Evolutionary conservation across 2,888 invertebrate genomes (phyloP), one percentile per base, ranked within the genome.

Genomic region (Brenthis ino): DNA sequence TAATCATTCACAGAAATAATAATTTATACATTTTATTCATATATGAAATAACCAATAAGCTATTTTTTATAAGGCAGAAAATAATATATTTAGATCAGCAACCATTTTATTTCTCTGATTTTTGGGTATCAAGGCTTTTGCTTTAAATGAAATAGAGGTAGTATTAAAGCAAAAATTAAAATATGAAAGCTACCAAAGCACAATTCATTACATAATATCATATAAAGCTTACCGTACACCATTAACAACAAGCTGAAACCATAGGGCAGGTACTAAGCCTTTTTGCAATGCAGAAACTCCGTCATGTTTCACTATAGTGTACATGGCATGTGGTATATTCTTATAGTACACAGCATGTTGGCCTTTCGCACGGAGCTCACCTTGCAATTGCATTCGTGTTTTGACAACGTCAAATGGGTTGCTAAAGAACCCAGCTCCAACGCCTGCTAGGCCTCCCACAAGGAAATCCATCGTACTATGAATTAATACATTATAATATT

Each of bases 351-450:
- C 88, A 0, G 90, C 89, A 76, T 94, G 94, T 70, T 93, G 88
- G 0, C 97, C 96, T 68, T 93, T 94, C 0, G 95, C 95, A 74
- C 94, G 92, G 14, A 97, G 87, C 85, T 97, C 96, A n/a, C 96
- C 96, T 89, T 98, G 98, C 16, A 98, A 92, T 84, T 98, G 98
- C 93, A 98, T 95, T 0, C 98, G 94, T 16, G 96, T 98, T 93
- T 98, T 98, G 50, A 98, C 88, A 8, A 98, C 98, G 82, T 98
- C 98, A 76, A 98, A 94, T 0, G 98, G 98, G 87, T 98, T 98
- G 72, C 97, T 97, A 81, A 98, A 96, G 80, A 96, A 93, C 11
- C 97, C 96, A 0, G 97, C 97, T 3, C 95, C 95, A 43, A 96
- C 95, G 0, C 96, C 96, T 0, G 96, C 95, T 64, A 94, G 75